Conservation (phyloP, 1,140 invertebrate genomes). For the Drosophila pectinifera region DNA sequence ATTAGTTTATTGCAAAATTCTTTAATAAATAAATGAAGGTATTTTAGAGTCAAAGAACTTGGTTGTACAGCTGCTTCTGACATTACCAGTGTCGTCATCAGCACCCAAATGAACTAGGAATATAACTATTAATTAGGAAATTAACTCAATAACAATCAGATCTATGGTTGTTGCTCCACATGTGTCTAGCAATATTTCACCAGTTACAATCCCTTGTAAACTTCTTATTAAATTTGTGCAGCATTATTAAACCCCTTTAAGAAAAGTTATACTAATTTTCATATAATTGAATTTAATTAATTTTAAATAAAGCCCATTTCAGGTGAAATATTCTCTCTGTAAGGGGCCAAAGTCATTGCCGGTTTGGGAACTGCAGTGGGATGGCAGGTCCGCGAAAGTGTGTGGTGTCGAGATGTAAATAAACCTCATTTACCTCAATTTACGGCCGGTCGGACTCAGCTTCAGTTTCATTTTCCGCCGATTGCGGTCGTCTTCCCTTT, state of each 20-base stretch:
- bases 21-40: not conserved
- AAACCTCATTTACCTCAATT: conserved; percentile 75
- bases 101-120: too few relatives aligned
- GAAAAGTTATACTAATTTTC: too few relatives aligned
- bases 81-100: too few relatives aligned
- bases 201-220: too few relatives aligned
- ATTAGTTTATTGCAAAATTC: too few relatives aligned
- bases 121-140: too few relatives aligned
- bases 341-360: conserved; percentile 31
- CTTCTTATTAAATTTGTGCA: too few relatives aligned
- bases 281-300: not conserved
- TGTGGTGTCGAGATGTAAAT: conserved; percentile 57
- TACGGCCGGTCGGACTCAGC: conserved; percentile 43
- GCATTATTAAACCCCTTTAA: too few relatives aligned
- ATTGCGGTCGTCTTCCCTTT: conserved; percentile 51
- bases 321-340: conserved; percentile 12
- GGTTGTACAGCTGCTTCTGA: too few relatives aligned
- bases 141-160: not conserved
- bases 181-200: not conserved
- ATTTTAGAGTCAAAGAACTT: not conserved
- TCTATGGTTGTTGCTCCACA: not conserved
- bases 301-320: not conserved
- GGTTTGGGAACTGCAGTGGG: conserved; percentile 32
- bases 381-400: conserved; percentile 58
- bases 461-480: conserved; percentile 56